A percentile compares a stretch with the other conserved stretches of the same genome.
Conservation (phyloP, 1,140 invertebrate genomes). For the Meloidogyne floridensis region DNA sequence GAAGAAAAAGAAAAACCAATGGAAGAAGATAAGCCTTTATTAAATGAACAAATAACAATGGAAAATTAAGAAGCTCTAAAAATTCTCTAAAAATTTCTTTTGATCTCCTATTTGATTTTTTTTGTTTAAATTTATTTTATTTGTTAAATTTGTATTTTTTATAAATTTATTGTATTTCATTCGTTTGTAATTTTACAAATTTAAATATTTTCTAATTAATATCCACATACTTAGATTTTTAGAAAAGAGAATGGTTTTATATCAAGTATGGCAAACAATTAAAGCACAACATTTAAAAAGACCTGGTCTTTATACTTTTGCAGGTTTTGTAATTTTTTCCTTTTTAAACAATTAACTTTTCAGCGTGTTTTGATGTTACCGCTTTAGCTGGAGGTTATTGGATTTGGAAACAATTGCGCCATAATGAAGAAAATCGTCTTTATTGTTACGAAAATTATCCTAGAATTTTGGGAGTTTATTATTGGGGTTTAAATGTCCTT, state of each 20-base stretch:
- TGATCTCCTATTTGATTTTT: too few species aligned
- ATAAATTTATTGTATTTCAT: too few species aligned
- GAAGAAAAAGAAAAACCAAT: too few species aligned
- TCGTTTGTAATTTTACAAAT: constrained; percentile 6
- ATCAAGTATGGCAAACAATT: background rate
- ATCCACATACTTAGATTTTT: background rate
- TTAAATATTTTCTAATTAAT: background rate
- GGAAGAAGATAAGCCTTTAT: too few species aligned
- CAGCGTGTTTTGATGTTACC: background rate
- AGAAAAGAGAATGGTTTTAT: background rate
- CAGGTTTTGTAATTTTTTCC: background rate
- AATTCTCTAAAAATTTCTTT: too few species aligned
- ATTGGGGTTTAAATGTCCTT: background rate
- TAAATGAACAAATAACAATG: too few species aligned
- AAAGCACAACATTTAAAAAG: background rate
- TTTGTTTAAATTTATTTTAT: too few species aligned
- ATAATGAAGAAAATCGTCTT: background rate
- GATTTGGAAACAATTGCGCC: background rate
- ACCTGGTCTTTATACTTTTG: background rate
- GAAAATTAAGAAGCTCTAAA: too few species aligned
- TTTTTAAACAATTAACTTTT: background rate
- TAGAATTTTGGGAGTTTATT: background rate
- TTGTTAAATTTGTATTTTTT: too few species aligned
- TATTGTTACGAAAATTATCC: background rate
- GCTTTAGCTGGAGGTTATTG: background rate